Conservation (phyloP, 2,888 invertebrate genomes). For the Dromius quadrimaculatus region DNA sequence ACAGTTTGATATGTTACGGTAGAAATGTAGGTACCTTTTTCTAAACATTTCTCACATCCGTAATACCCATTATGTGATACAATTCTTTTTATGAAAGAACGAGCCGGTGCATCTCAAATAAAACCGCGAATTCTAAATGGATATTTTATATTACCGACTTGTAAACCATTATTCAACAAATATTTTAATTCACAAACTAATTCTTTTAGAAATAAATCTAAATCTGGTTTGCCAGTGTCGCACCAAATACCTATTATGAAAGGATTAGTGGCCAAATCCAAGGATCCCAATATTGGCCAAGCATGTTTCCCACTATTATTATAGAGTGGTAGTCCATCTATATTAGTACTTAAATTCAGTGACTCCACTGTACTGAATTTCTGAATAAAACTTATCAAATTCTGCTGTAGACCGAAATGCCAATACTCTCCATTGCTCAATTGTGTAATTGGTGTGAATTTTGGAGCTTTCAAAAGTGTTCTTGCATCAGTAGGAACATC, state of each 20-base stretch:
- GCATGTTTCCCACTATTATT: conserved; percentile 49
- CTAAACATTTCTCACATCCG: conserved; percentile 56
- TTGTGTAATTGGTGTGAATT: conserved; percentile 15
- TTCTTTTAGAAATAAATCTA: conserved; percentile 54
- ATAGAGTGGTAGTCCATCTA: conserved; percentile 52
- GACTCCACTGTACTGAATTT: neutral
- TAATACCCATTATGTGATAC: conserved; percentile 56
- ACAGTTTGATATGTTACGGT: conserved; percentile 54
- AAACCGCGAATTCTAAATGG: conserved; percentile 49
- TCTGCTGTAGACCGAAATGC: conserved; percentile 47
- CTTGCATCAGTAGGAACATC: too few species aligned
- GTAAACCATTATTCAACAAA: conserved; percentile 52
- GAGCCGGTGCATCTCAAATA: conserved; percentile 55
- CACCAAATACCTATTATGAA: conserved; percentile 9
- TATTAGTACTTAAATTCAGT: conserved; percentile 44
- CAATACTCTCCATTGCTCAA: conserved; percentile 49
- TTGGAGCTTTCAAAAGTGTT: conserved; percentile 46
- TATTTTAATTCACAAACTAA: conserved; percentile 54
- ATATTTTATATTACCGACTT: conserved; percentile 17
- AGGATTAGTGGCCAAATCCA: neutral
- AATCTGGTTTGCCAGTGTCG: conserved; percentile 52
- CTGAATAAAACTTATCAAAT: neutral
- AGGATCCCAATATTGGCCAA: conserved; percentile 45
- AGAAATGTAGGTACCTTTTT: conserved; percentile 53
- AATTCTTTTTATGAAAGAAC: conserved; percentile 54